Base-by-base conservation (phyloP, 2,113 vertebrate genomes). In the Onychostruthus taczanowskii region DNA sequence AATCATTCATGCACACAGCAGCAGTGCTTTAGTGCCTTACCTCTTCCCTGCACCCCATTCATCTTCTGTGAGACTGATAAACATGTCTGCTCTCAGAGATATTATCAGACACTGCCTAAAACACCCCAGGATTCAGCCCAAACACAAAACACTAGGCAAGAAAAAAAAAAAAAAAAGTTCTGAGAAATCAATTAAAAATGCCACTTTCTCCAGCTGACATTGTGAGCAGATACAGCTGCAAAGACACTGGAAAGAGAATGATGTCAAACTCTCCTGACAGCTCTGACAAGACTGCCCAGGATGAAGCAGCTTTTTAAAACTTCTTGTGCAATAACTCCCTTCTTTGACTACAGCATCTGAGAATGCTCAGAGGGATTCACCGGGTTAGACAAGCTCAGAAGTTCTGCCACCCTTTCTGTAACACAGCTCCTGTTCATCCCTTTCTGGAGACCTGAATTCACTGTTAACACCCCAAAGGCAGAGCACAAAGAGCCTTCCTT, bases 161-260 rank as follows among this genome's bases (percentile, higher is more conserved):
- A 67, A 49, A 13, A 9, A 33, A 37, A 67, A 49, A 13, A 9
- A 33, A n/a, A 69, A 47, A 3, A 5, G 26, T 58, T 35, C 31
- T 63, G 77, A 83, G 84, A 67, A 83, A 87, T 37, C 85, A 93
- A 85, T 89, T 94, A 79, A 79, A 93, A 87, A 58, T 16, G 18
- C 20, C 4, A 27, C 64, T 84, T 78, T 31, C 59, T 92, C 35
- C 15, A 43, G 35, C 66, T 76, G 53, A 73, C 41, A 69, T 43
- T 73, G 59, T 67, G 46, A 77, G 56, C 69, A 81, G 52, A 50
- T 44, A 43, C 6, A 70, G 33, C 35, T 74, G 73, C 83, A 89
- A 50, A 95, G 43, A 89, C 55, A 81, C 9, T 35, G 20, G 27
- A 24, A 85, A 92, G 44, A 91, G 49, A 93, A 58, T 52, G 37